A percentile compares a stretch with the other conserved stretches of the same genome.
phyloP scores from a whole-genome alignment of 2,888 invertebrate species.

The Lomographa bimaculata region DNA sequence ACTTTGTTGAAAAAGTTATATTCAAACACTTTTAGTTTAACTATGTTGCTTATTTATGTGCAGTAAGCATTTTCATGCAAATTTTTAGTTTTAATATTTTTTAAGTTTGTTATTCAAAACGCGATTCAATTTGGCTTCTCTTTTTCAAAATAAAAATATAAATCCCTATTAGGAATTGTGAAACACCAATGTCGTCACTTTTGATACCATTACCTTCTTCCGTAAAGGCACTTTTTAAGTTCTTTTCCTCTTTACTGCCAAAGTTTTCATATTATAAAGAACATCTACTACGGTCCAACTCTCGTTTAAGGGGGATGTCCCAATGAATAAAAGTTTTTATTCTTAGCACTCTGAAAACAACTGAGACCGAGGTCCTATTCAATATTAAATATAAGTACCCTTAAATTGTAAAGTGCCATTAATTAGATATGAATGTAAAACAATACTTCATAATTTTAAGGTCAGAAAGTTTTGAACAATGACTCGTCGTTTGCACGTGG shows the following conservation, averaged over 20 bases:
- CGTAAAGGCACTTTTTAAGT: conserved; percentile 53
- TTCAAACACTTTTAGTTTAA: no score
- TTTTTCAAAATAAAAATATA: no score
- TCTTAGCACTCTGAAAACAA: conserved; percentile 43
- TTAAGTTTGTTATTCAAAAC: no score
- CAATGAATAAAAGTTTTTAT: conserved; percentile 37
- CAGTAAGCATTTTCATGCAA: no score
- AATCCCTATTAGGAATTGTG: conserved; percentile 31
- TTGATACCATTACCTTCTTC: conserved; percentile 51
- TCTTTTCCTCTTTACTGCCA: conserved; percentile 51
- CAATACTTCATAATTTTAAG: conserved; percentile 39
- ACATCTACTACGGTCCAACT: conserved; percentile 52
- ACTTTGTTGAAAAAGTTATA: no score
- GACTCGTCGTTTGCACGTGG: conserved; percentile 14
- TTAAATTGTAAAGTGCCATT: conserved; percentile 47
- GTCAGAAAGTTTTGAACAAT: conserved; percentile 29
- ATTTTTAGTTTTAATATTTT: no score
- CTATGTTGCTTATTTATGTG: no score
- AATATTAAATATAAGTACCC: conserved; percentile 51
- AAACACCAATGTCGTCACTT: conserved; percentile 36
- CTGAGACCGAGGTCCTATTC: conserved; percentile 49
- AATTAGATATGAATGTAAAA: conserved; percentile 45
- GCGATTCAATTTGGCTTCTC: no score
- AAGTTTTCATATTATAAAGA: conserved; percentile 65
- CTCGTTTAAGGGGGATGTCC: conserved; percentile 39